Conservation (phyloP, 2,113 vertebrate genomes). For the Nerophis ophidion region DNA sequence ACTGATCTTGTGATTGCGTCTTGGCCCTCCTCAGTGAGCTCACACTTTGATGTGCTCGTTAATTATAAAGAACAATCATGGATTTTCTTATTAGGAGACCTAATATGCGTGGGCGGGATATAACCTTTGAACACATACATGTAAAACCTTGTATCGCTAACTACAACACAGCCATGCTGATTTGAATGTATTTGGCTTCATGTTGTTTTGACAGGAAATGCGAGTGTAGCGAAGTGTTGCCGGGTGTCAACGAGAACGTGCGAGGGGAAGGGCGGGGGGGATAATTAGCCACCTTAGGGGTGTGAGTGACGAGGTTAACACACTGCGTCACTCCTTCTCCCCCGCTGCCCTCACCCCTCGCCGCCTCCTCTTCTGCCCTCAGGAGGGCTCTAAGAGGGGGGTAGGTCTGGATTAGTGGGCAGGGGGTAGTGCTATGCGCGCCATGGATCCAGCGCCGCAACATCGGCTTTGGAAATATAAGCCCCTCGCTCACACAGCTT, state of each 20-base stretch:
- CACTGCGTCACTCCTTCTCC: conserved; percentile 32
- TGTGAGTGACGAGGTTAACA: conserved; percentile 61
- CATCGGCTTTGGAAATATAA: conserved; percentile 66
- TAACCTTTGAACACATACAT: conserved; percentile 35
- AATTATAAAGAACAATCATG: conserved; percentile 71
- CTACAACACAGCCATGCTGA: not conserved
- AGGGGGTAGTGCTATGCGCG: conserved; percentile 46
- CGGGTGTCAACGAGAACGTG: conserved; percentile 27
- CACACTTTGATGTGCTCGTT: conserved; percentile 70
- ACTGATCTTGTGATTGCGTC: conserved; percentile 48
- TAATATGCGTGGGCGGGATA: conserved; percentile 54
- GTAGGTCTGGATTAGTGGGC: conserved; percentile 58
- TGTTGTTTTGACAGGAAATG: conserved; percentile 21
- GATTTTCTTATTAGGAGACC: conserved; percentile 68
- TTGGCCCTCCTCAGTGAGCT: conserved; percentile 51
- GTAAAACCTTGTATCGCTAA: conserved; percentile 14
- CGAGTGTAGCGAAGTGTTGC: conserved; percentile 9
- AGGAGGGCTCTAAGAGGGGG: conserved; percentile 49
- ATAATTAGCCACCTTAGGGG: conserved; percentile 50
- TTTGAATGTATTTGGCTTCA: conserved; percentile 15
- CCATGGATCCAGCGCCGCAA: conserved; percentile 54
- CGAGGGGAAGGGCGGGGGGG: conserved; percentile 26
- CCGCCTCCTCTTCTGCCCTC: conserved; percentile 48
- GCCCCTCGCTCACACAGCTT: conserved; percentile 39
- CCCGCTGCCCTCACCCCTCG: conserved; percentile 33